A percentile compares a stretch with the other conserved stretches of the same genome.
These are phyloP conservation scores for Patiria miniata DNA, from an alignment of 35 echinoderm and acorn worm species.

Conservation along the genomic window DNA sequence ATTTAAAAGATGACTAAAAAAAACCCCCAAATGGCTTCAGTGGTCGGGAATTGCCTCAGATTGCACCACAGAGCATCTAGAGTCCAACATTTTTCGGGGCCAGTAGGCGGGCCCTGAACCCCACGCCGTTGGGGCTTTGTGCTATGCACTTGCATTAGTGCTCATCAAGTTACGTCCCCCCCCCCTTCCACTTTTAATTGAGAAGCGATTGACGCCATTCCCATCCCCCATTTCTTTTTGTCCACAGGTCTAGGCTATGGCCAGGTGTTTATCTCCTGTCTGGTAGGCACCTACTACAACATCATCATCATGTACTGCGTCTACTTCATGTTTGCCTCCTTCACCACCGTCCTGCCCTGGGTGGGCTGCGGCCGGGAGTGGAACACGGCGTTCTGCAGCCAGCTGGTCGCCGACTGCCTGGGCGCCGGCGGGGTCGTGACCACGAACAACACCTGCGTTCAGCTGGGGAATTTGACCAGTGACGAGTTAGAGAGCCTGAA, in stretches of 20 bases:
- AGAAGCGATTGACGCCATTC: too few species aligned
- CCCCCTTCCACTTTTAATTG: too few species aligned
- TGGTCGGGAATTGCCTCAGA: too few species aligned
- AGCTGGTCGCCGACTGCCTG: conserved; percentile 63
- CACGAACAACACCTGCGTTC: conserved; percentile 52
- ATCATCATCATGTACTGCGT: conserved; percentile 97
- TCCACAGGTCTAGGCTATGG: conserved; percentile 85
- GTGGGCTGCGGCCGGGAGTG: conserved; percentile 78
- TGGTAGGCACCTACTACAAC: conserved; percentile 94
- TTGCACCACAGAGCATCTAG: too few species aligned
- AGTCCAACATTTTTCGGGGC: too few species aligned
- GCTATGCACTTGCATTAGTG: too few species aligned
- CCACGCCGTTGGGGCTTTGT: too few species aligned
- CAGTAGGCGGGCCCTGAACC: too few species aligned
- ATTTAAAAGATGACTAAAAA: too few species aligned
- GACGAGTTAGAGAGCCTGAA: conserved; percentile 52
- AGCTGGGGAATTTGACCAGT: conserved; percentile 27
- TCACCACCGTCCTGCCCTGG: conserved; percentile 80
- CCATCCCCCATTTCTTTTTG: neutral
- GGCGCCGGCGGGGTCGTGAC: conserved; percentile 59
- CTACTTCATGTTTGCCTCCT: conserved; percentile 78
- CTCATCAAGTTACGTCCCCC: too few species aligned
- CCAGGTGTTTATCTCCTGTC: conserved; percentile 72
- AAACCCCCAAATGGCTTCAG: too few species aligned
- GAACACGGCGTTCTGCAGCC: conserved; percentile 70